phyloP scores from a whole-genome alignment of 2,888 invertebrate genomes.

The Netelia melanura region DNA sequence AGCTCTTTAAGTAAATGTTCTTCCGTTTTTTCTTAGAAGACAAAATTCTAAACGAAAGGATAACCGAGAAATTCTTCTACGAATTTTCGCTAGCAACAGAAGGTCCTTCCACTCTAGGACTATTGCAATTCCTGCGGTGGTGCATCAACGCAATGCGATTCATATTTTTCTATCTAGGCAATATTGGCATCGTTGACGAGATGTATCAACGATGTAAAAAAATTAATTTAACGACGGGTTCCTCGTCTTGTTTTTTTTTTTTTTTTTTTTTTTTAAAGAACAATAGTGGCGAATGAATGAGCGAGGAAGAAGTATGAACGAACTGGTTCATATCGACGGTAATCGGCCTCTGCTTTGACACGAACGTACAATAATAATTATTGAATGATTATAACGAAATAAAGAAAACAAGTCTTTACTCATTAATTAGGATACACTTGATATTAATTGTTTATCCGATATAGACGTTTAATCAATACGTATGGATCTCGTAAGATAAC shows the following conservation, averaged over 20 bases:
- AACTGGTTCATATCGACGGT: conserved; percentile 32
- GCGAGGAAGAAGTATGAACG: conserved; percentile 3
- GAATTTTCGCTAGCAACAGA: too few relatives aligned
- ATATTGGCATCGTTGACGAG: conserved; percentile 41
- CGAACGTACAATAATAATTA: conserved; percentile 60
- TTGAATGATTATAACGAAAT: conserved; percentile 32
- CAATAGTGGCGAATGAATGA: neutral
- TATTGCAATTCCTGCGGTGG: conserved; percentile 37
- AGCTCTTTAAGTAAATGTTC: neutral
- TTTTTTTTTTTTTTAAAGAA: conserved; percentile 34
- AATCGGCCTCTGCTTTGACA: conserved; percentile 63
- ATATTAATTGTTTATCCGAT: conserved; percentile 45
- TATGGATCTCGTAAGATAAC: conserved; percentile 32
- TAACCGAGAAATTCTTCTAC: too few relatives aligned
- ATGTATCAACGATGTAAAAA: conserved; percentile 19
- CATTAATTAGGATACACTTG: conserved; percentile 33
- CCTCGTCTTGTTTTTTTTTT: conserved; percentile 35
- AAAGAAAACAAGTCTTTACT: conserved; percentile 9
- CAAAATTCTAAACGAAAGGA: too few relatives aligned
- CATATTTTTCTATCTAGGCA: conserved; percentile 66
- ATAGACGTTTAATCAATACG: conserved; percentile 30
- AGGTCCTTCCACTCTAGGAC: neutral
- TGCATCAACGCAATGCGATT: conserved; percentile 51
- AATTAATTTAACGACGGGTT: conserved; percentile 3
- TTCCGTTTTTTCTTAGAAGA: too few relatives aligned